Conservation (phyloP, 2,113 vertebrate species). For the Platichthys flesus region DNA sequence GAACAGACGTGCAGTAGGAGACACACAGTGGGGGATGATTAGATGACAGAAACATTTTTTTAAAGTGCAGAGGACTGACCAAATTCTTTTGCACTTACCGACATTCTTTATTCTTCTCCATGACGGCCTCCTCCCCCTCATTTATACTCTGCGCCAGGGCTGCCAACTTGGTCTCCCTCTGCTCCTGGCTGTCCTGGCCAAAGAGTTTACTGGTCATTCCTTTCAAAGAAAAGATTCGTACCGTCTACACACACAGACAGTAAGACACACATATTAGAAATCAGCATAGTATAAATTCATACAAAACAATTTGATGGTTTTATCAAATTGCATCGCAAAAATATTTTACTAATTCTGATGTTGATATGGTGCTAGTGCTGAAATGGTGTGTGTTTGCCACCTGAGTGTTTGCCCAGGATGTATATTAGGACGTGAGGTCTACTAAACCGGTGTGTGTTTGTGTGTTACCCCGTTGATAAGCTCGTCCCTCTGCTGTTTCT, state of each 20-base stretch:
- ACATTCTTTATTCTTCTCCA: conserved; percentile 88
- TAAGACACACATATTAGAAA: neutral
- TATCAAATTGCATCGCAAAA: neutral
- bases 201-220: conserved; percentile 96
- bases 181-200: conserved; percentile 92
- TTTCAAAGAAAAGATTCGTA: conserved; percentile 92
- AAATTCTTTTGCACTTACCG: conserved; percentile 77
- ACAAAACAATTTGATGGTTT: neutral
- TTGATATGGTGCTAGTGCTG: neutral
- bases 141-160: conserved; percentile 89
- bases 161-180: conserved; percentile 89
- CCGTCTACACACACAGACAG: conserved; percentile 80
- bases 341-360: neutral
- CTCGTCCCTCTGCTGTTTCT: conserved; percentile 94
- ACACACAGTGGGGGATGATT: neutral
- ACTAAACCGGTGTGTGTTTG: neutral
- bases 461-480: conserved; percentile 88
- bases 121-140: conserved; percentile 88
- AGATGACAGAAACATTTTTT: too few species aligned
- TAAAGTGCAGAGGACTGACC: neutral
- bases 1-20: neutral
- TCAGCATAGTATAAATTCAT: neutral
- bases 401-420: neutral
- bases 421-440: neutral
- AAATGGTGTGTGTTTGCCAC: neutral